Evolutionary conservation across 2,797 vertebrate genomes (phyloP).

Genomic region (Notamacropus eugenii): DNA sequence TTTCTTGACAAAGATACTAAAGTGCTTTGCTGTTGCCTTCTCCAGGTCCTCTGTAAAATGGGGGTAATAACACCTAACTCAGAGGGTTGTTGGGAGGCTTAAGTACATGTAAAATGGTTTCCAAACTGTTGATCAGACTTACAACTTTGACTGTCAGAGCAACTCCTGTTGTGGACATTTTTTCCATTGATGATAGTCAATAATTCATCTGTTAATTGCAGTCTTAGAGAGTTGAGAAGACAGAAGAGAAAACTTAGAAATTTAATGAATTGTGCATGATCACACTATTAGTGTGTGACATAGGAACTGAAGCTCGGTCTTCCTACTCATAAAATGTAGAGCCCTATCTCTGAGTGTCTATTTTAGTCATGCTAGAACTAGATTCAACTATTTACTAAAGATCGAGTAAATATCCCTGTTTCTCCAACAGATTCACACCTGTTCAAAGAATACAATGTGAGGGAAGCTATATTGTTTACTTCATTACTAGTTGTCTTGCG

Average conservation of each 20-base stretch:
- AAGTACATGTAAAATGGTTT: too few species aligned
- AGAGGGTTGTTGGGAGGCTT: too few species aligned
- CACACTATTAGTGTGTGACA: not conserved
- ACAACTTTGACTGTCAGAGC: too few species aligned
- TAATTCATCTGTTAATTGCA: not conserved
- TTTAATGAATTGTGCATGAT: not conserved
- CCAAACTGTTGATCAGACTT: too few species aligned
- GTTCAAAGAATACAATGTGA: constrained; percentile 22
- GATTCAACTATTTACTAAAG: too few species aligned
- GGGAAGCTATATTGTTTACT: not conserved
- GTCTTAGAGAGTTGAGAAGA: not conserved
- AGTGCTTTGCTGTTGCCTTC: not conserved
- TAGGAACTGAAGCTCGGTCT: not conserved
- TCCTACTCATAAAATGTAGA: not conserved
- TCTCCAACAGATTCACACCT: not conserved
- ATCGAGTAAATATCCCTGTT: not conserved
- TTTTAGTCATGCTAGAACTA: not conserved
- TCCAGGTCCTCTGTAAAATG: not conserved
- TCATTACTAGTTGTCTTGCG: not conserved
- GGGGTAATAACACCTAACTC: too few species aligned
- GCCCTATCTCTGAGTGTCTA: not conserved
- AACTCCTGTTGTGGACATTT: too few species aligned
- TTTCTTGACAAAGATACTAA: not conserved
- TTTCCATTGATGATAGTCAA: not conserved
- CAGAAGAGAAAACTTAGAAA: not conserved